These are phyloP conservation scores for Ictalurus furcatus DNA, from an alignment of 2,113 vertebrate species.

Conservation along the genomic window DNA sequence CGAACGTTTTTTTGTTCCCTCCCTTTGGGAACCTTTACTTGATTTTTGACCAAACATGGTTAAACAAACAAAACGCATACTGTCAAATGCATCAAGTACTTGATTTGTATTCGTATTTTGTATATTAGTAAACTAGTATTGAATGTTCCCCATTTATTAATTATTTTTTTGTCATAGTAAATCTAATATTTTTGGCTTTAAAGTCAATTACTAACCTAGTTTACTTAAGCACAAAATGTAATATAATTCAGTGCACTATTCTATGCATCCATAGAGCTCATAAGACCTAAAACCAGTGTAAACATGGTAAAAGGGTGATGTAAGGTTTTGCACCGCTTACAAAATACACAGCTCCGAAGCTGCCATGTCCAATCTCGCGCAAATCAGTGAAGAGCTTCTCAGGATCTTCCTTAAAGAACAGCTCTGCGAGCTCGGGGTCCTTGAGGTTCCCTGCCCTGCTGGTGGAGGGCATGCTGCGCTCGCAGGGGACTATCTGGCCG, in stretches of 20 bases:
- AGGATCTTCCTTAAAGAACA: constrained; percentile 98
- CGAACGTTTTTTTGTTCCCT: background rate
- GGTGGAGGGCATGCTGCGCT: constrained; percentile 96
- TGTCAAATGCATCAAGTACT: background rate
- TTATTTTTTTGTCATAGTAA: background rate
- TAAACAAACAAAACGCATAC: background rate
- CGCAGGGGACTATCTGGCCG: constrained; percentile 88
- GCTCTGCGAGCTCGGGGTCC: constrained; percentile 96
- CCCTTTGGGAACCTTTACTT: background rate
- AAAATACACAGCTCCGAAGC: constrained; percentile 99
- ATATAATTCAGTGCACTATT: background rate
- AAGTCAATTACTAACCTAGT: background rate
- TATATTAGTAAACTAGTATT: background rate
- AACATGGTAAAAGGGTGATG: background rate
- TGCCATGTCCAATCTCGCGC: constrained; percentile 98
- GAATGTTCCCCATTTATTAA: background rate
- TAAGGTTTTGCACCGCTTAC: constrained; percentile 70
- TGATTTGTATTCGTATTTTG: background rate
- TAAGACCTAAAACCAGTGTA: background rate
- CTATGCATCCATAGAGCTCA: background rate
- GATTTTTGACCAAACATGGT: background rate
- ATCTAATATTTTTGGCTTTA: background rate
- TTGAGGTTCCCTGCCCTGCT: constrained; percentile 97
- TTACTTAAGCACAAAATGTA: background rate
- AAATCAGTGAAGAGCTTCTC: constrained; percentile 98